These are phyloP conservation scores for Slavum lentiscoides DNA, from an alignment of 2,888 invertebrate species.

Conservation along the genomic window DNA sequence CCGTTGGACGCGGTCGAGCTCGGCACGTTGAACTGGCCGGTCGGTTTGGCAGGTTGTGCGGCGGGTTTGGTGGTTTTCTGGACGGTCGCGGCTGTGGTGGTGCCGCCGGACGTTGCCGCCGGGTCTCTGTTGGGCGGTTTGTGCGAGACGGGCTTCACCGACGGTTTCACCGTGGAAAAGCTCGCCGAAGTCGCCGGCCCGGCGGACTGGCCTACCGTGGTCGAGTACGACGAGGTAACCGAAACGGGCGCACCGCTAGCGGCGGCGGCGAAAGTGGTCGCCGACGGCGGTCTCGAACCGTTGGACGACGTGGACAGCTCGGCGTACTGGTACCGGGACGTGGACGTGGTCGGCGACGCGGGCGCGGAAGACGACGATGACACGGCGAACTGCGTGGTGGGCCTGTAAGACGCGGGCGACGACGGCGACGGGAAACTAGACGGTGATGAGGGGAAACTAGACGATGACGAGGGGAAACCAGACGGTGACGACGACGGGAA, in stretches of 20 bases:
- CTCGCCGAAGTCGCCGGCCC: slow-evolving; percentile 11
- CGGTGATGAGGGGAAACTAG: too few relatives aligned
- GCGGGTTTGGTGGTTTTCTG: slow-evolving; percentile 52
- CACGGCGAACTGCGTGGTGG: slow-evolving; percentile 51
- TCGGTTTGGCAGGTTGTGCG: slow-evolving; percentile 55
- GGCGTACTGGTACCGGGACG: slow-evolving; percentile 33
- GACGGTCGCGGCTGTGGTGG: slow-evolving; percentile 55
- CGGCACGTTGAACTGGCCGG: slow-evolving; percentile 60
- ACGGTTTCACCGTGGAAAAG: slow-evolving; percentile 39
- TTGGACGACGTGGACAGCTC: slow-evolving; percentile 1
- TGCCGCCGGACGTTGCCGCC: background rate
- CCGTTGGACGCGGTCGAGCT: slow-evolving; percentile 41
- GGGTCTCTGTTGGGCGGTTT: slow-evolving; percentile 54
- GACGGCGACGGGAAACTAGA: slow-evolving; percentile 49
- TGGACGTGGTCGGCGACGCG: slow-evolving; percentile 36
- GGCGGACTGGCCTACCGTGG: slow-evolving; percentile 43
- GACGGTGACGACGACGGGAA: slow-evolving; percentile 40
- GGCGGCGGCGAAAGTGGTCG: background rate
- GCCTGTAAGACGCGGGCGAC: slow-evolving; percentile 46
- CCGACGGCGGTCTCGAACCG: slow-evolving; percentile 18
- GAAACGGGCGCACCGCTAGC: slow-evolving; percentile 1
- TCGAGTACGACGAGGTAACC: slow-evolving; percentile 42
- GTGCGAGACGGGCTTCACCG: slow-evolving; percentile 33
- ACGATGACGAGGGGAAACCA: slow-evolving; percentile 3
- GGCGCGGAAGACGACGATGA: slow-evolving; percentile 44